Conservation (phyloP, 2,113 vertebrate species). For the Tonatia bakeri region DNA sequence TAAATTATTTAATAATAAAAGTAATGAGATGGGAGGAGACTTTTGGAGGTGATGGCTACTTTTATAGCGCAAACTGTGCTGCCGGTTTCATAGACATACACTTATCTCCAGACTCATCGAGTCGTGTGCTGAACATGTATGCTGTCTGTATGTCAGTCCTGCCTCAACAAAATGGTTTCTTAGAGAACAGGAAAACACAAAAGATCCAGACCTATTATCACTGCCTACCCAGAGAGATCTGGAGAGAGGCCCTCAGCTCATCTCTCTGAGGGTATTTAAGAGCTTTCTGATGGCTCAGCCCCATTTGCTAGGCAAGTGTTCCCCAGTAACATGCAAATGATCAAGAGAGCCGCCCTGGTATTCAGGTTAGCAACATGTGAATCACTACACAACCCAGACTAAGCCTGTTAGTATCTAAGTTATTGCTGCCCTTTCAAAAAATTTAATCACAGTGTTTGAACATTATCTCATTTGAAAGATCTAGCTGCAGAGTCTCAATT, state of each 20-base stretch:
- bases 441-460: conserved; percentile 66
- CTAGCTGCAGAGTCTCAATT: conserved; percentile 51
- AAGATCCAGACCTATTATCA: not conserved
- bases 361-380: not conserved
- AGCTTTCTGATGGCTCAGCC: not conserved
- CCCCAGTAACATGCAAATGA: not conserved
- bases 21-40: not conserved
- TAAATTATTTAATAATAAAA: not conserved
- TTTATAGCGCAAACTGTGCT: not conserved
- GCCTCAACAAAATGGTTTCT: not conserved
- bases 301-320: not conserved
- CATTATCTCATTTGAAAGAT: conserved; percentile 68
- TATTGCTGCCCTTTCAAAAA: conserved; percentile 58
- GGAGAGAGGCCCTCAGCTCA: not conserved
- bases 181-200: not conserved
- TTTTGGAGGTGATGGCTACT: not conserved
- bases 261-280: not conserved
- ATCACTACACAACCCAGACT: conserved; percentile 4
- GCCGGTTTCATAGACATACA: not conserved
- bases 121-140: not conserved
- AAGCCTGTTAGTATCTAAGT: conserved; percentile 13
- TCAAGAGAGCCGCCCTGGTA: not conserved
- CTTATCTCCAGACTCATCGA: not conserved
- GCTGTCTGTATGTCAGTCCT: not conserved
- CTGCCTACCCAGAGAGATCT: not conserved